Conservation (phyloP, 2,888 invertebrate genomes). For the Drosophila multiciliata region DNA sequence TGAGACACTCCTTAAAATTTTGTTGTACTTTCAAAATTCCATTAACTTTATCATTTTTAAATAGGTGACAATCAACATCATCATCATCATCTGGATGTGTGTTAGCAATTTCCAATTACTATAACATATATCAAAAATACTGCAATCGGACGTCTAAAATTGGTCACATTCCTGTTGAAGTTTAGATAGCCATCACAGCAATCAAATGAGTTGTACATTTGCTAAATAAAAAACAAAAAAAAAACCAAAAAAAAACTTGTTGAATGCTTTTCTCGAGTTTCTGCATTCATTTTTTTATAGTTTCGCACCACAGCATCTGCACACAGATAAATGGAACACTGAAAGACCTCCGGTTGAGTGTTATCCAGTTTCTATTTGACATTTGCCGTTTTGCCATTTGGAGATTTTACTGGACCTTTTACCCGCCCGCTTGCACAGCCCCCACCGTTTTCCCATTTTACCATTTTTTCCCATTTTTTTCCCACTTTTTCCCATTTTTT, state of each 20-base stretch:
- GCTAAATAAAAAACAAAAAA: not conserved
- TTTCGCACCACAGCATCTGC: not conserved
- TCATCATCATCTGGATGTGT: not conserved
- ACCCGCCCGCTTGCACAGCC: not conserved
- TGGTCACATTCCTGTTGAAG: not conserved
- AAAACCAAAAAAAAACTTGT: slow-evolving; percentile 13
- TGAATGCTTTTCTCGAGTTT: slow-evolving; percentile 11
- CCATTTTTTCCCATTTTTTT: not conserved
- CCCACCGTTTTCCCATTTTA: not conserved
- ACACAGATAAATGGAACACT: not conserved
- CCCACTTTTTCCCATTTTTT: no score
- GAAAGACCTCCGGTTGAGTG: slow-evolving; percentile 3
- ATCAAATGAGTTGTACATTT: slow-evolving; percentile 22
- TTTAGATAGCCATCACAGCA: slow-evolving; percentile 6
- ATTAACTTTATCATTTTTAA: not conserved
- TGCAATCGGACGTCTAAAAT: not conserved
- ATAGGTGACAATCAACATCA: not conserved
- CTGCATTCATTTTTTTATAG: slow-evolving; percentile 7
- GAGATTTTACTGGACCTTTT: slow-evolving; percentile 9
- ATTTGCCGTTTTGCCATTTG: slow-evolving; percentile 14
- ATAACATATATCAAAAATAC: not conserved
- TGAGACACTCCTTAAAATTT: not conserved
- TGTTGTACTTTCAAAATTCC: not conserved
- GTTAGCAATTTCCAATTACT: not conserved
- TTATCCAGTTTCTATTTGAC: slow-evolving; percentile 4